phyloP scores from a whole-genome alignment of 2,888 invertebrate species.

The Cataglyphis altisquamis region DNA sequence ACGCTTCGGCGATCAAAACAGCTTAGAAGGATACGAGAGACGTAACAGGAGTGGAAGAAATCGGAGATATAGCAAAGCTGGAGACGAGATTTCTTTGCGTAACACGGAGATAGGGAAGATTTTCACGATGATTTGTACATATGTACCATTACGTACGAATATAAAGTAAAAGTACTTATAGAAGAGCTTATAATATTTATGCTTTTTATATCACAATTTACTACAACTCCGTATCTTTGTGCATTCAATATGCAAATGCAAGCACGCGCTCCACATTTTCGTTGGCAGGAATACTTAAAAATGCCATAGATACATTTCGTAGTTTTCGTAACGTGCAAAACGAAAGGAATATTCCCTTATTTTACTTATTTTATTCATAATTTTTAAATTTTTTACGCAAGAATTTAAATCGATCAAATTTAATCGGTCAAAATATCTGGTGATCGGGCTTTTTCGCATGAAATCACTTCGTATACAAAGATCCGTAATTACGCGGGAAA shows the following conservation, averaged over 20 bases:
- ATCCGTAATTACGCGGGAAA: conserved; percentile 27
- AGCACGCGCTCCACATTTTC: conserved; percentile 3
- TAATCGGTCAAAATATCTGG: background rate
- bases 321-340: background rate
- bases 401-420: background rate
- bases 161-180: conserved; percentile 55
- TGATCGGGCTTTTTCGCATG: background rate
- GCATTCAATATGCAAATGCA: conserved; percentile 30
- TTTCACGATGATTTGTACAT: conserved; percentile 66
- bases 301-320: background rate
- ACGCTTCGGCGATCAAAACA: conserved; percentile 51
- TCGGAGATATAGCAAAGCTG: conserved; percentile 49
- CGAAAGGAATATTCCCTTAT: too few relatives aligned
- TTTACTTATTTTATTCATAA: background rate
- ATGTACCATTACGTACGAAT: conserved; percentile 40
- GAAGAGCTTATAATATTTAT: conserved; percentile 17
- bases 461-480: background rate
- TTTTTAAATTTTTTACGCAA: background rate
- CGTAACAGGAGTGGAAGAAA: conserved; percentile 51
- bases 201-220: conserved; percentile 12
- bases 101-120: conserved; percentile 49
- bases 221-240: conserved; percentile 3
- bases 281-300: background rate
- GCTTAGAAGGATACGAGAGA: conserved; percentile 43
- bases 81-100: conserved; percentile 45